Conservation (phyloP, 92 coral and sea anemone genomes). For the Siderastrea siderea region DNA sequence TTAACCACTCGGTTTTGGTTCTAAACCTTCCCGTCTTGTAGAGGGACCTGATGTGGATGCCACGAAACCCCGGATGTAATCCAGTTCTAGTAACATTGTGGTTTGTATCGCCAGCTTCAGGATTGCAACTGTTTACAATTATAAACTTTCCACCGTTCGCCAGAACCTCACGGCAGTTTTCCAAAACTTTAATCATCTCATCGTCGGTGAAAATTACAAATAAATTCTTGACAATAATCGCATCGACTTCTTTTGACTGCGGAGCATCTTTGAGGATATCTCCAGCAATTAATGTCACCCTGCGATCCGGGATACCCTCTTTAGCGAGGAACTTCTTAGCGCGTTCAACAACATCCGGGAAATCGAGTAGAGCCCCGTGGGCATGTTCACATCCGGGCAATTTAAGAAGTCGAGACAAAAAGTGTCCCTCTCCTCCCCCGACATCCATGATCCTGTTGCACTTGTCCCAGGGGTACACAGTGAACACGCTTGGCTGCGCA, state of each 20-base stretch:
- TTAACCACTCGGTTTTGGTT: slow-evolving; percentile 32
- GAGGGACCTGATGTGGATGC: slow-evolving; percentile 23
- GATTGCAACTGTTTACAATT: slow-evolving; percentile 42
- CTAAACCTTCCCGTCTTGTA: slow-evolving; percentile 21
- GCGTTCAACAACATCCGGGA: slow-evolving; percentile 29
- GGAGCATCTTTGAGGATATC: slow-evolving; percentile 18
- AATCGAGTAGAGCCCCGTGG: slow-evolving; percentile 54
- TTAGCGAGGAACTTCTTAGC: slow-evolving; percentile 7
- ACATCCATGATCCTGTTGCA: slow-evolving; percentile 69
- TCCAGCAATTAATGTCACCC: slow-evolving; percentile 21
- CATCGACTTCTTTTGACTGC: slow-evolving; percentile 18
- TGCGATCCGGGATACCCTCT: neutral
- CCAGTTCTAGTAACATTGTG: slow-evolving; percentile 23
- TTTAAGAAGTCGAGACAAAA: slow-evolving; percentile 69
- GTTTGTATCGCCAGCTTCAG: slow-evolving; percentile 25
- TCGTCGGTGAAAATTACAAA: slow-evolving; percentile 32
- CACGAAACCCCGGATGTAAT: slow-evolving; percentile 15
- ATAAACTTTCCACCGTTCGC: slow-evolving; percentile 26
- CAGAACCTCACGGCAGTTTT: slow-evolving; percentile 28
- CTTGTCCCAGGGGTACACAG: slow-evolving; percentile 68
- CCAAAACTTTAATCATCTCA: slow-evolving; percentile 26
- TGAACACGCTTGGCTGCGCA: slow-evolving; percentile 34
- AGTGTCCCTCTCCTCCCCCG: slow-evolving; percentile 68
- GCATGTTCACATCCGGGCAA: slow-evolving; percentile 67
- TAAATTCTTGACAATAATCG: slow-evolving; percentile 40